Evolutionary conservation across 1,140 invertebrate genomes (phyloP), one percentile per base, ranked within the genome.

Genomic region (Brachystomella parvula): DNA sequence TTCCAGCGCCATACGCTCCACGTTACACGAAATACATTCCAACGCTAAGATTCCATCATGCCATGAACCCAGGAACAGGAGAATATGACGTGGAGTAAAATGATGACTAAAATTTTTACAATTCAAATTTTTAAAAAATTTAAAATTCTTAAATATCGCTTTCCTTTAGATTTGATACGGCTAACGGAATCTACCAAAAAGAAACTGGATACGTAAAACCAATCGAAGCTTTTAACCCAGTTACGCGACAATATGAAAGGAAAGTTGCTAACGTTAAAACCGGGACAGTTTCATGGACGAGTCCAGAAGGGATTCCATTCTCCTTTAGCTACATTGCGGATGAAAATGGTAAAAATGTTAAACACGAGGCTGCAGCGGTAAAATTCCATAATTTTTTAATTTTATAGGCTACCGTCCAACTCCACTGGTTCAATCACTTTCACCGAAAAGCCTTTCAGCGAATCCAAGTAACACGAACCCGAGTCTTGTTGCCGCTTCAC

Each of bases 281-380:
- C 3, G 58, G 58, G 31, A 26, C 58, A 39, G 60, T 39, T n/a
- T 61, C 60, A 3, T 61, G 60, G 60, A 47, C 31, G 26, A 44
- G 47, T 32, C 60, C 60, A 24, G 60, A 61, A 47, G 60, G 60
- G n/a, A 61, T 63, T 19, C 61, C 61, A 3, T 47, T 63, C 39
- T 32, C 24, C 2, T 47, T 63, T 17, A 63, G 47, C 39, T 63
- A 63, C 47, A 49, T 30, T 53, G 61, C 61, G 3, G 61, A 63
- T 63, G 61, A 63, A 53, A 63, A 63, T 63, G 61, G 61, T 59
- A 28, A 29, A 29, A 3, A 59, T 56, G 15, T 56, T 26, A 26
- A 24, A n/a, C 9, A 44, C 39, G n/a, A 12, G n/a, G n/a, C n/a
- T 53, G 49, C 19, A 19, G 39, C 6, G 19, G 39, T 44, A 6